Base-by-base conservation (phyloP, 2,888 invertebrate genomes). In the Acleris literana region DNA sequence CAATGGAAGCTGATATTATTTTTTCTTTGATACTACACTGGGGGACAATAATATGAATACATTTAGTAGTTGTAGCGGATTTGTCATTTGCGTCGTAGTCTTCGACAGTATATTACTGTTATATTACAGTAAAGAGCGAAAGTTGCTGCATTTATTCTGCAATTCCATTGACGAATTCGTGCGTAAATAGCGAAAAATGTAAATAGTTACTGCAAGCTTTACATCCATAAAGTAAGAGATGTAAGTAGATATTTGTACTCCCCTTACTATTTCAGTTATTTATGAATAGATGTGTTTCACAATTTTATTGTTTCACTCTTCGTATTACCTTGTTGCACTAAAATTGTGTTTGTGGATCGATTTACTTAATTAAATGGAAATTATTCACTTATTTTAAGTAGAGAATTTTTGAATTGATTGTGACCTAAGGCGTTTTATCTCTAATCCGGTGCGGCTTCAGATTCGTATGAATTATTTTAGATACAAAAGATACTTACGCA, bases 351-450 rank as follows among this genome's bases (percentile, higher is more conserved):
- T 48, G 64, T 64, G 49, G 43, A 54, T 58, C 33, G 54, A 22
- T 55, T 55, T 48, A 56, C 48, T 39, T 49, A 63, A 56, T 64
- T 64, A 22, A 18, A 63, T 48, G 48, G 20, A 44, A 51, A 39
- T 55, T 18, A 29, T 48, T 59, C 58, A 39, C 58, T 69, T 72
- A 68, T 61, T 71, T 68, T 75, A 75, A 75, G 75, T 76, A 74
- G 74, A 69, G 22, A 70, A 74, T 70, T 72, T 71, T 63, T 59
- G 11, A 18, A 49, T 29, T 53, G n/a, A 11, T 5, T 29, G 22
- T 6, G 29, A 53, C 53, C 2, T 53, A 29, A 33, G 33, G 33
- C 9, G 16, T 11, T 25, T 11, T 16, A 29, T 6, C 13, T 11
- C 13, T 13, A 39, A 9, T 11, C 33, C 11, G 13, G 13, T 3